Base-by-base conservation (phyloP, 2,888 invertebrate genomes). In the Patella caerulea region DNA sequence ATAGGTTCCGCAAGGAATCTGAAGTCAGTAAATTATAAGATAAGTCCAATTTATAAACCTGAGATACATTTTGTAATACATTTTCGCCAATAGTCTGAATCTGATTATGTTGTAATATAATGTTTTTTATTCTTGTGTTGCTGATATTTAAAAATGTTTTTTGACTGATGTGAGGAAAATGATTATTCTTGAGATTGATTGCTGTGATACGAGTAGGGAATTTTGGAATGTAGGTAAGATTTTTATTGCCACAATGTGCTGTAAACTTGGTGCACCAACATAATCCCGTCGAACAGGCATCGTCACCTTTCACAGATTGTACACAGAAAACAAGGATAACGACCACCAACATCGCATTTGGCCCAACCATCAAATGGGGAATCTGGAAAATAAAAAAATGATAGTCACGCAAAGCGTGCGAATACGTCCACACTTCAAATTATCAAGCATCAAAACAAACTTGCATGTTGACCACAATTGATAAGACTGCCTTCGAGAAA, bases 191-290 rank as follows among this genome's bases (percentile, higher is more conserved):
- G 65, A n/a, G 24, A 9, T 12, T 65, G 24, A 65, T n/a, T 65
- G 7, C 0, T 3, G 9, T n/a, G 19, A 19, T 65, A 65, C 24
- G 9, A n/a, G 3, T 65, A 65, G 65, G 65, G 2, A 65, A 19
- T 19, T 65, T n/a, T 65, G 65, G 65, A 65, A 65, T 65, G 24
- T 65, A 65, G n/a, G 65, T 65, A 11, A 65, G 24, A 65, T 65
- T 19, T n/a, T 7, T 19, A 65, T 15, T 19, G 5, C n/a, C 19
- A 59, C 65, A 65, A n/a, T 65, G 7, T 19, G 24, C 65, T 19
- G 24, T 19, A n/a, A 19, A 7, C n/a, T 65, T 19, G 2, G n/a
- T 65, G 24, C 65, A 65, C n/a, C 7, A 19, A 65, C 65, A 65
- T 65, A 19, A 19, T 65, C 65, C 29, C 29, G 29, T 29, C 29